These are phyloP conservation scores for Thysanoteuthis rhombus DNA, from an alignment of 2,888 invertebrate species.

Conservation along the genomic window DNA sequence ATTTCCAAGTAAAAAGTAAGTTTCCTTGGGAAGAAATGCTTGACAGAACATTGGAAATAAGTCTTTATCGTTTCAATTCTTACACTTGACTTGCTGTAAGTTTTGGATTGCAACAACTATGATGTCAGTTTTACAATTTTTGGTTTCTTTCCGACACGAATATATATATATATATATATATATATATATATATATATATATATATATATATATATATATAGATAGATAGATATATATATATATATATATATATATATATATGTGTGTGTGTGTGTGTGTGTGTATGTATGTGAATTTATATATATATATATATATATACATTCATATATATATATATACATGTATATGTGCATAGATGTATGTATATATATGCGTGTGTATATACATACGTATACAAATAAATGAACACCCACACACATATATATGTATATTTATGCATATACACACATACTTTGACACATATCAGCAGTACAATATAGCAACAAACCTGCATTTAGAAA, in stretches of 20 bases:
- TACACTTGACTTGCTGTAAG: no score
- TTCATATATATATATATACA: neutral
- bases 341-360: slow-evolving; percentile 25
- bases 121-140: no score
- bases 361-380: slow-evolving; percentile 13
- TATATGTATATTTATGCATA: no score
- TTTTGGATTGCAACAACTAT: no score
- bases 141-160: no score
- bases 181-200: neutral
- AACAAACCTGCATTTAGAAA: no score
- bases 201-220: slow-evolving; percentile 14
- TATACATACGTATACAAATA: slow-evolving; percentile 13
- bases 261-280: neutral
- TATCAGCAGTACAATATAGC: no score
- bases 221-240: slow-evolving; percentile 13
- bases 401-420: neutral
- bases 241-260: neutral
- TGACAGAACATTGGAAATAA: no score
- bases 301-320: slow-evolving; percentile 20
- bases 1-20: no score
- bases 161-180: slow-evolving; percentile 13
- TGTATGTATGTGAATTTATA: slow-evolving; percentile 19
- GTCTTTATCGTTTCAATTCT: no score
- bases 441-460: no score
- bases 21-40: no score